Base-by-base conservation (phyloP, 1,140 invertebrate species). In the Leptopilina boulardi region DNA sequence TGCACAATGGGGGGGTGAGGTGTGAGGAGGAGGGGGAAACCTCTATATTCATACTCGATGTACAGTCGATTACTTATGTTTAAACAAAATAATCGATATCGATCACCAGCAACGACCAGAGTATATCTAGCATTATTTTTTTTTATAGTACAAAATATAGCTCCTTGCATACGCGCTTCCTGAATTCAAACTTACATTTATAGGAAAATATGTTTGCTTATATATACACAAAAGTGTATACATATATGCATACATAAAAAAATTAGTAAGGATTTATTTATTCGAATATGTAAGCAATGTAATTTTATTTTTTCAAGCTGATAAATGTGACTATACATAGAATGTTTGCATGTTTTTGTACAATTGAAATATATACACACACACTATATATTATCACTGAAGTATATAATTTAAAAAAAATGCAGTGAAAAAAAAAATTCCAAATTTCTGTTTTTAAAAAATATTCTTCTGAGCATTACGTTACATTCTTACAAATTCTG, bases 121-220 rank as follows among this genome's bases (percentile, higher is more conserved):
- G 89, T 90, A 90, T 89, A 88, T 81, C 88, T 90, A 91, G 82
- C 88, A n/a, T n/a, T n/a, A n/a, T n/a, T 38, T 38, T 38, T 90
- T 90, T 91, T 90, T 90, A 89, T 87, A 90, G 87, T 91, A 89
- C 87, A 90, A 91, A 91, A 89, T 90, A 89, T 87, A 90, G 84
- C 87, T 89, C 85, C 88, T 51, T 86, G 87, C 85, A 80, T 81
- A 79, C 71, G 77, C 42, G 77, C 76, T 76, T 80, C 73, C 72
- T 78, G 74, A 71, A 72, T 78, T 79, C 74, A 77, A 71, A 76
- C 56, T 79, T 79, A 70, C 77, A 79, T 72, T 76, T 47, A 77
- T 80, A 13, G 71, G 30, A 15, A 26, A 30, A 84, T 80, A 81
- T 82, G 77, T 84, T 86, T 83, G 80, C 78, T 74, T 81, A 85